phyloP scores from a whole-genome alignment of 2,113 vertebrate species.

The Vombatus ursinus region DNA sequence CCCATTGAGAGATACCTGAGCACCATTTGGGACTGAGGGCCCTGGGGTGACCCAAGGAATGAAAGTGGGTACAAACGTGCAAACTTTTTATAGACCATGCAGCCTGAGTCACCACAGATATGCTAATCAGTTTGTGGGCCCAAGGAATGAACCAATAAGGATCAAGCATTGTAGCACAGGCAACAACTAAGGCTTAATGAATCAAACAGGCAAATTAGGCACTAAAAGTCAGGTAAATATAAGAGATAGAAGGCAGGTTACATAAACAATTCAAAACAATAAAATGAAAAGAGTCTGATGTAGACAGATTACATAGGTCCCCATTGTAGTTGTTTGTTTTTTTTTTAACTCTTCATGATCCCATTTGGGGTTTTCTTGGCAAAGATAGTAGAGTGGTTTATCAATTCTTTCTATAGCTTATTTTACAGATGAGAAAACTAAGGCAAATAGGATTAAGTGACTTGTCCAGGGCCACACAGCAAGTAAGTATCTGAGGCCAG shows the following conservation, averaged over 20 bases:
- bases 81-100: neutral
- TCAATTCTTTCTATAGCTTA: neutral
- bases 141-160: neutral
- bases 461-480: neutral
- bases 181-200: neutral
- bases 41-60: neutral
- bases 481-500: neutral
- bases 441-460: neutral
- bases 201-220: neutral
- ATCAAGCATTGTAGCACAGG: neutral
- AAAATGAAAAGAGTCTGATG: neutral
- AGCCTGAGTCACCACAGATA: neutral
- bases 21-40: neutral
- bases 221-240: neutral
- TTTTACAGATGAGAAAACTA: neutral
- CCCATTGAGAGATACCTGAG: neutral
- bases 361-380: neutral
- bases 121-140: neutral
- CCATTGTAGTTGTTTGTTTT: neutral
- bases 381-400: neutral
- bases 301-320: neutral
- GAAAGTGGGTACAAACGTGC: neutral
- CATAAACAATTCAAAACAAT: neutral
- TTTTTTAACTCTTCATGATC: neutral
- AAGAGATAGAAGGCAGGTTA: neutral